Conservation (phyloP, 2,113 vertebrate species). For the Phalacrocorax carbo region DNA sequence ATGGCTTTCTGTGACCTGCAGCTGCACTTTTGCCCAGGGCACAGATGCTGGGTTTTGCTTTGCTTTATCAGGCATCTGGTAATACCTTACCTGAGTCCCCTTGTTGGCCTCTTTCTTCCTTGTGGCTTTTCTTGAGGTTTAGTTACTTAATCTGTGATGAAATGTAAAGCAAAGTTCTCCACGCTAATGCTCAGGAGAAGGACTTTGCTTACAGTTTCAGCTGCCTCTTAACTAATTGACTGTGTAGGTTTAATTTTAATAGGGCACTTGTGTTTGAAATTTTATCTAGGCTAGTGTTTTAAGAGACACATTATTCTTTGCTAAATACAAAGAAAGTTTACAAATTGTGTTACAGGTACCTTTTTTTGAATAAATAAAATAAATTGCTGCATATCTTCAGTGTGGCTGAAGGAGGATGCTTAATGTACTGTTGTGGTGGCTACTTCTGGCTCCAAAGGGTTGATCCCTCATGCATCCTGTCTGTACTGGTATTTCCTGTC, state of each 20-base stretch:
- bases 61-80: neutral
- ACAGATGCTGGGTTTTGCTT: neutral
- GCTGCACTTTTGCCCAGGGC: neutral
- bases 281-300: neutral
- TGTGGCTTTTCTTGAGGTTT: neutral
- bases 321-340: neutral
- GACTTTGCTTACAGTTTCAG: neutral
- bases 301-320: neutral
- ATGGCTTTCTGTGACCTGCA: neutral
- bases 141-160: constrained; percentile 23
- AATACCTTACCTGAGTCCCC: neutral
- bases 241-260: neutral
- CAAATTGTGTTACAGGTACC: neutral
- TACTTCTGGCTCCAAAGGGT: neutral
- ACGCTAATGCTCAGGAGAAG: neutral
- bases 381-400: fast-evolving
- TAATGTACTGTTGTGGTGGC: neutral
- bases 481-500: fast-evolving
- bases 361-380: neutral
- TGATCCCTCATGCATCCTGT: neutral
- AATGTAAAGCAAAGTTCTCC: constrained; percentile 35
- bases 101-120: neutral
- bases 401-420: neutral
- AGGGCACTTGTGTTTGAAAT: neutral
- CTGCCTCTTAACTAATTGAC: neutral